Evolutionary conservation across 1,140 invertebrate species (phyloP).

Genomic region (Aphelenchoides besseyi): DNA sequence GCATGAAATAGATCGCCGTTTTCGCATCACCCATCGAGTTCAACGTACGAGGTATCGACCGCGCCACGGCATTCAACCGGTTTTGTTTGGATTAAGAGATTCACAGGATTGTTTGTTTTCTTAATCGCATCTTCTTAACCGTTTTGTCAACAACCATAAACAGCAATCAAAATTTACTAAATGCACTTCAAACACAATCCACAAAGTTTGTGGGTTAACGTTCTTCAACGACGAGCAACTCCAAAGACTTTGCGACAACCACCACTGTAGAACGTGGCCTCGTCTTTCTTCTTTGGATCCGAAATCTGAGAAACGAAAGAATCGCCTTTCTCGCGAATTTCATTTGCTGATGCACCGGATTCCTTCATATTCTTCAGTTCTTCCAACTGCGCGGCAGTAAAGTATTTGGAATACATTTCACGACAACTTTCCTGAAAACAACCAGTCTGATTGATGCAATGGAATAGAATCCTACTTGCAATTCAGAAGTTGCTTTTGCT

Average conservation of each 20-base stretch:
- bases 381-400: slow-evolving; percentile 13
- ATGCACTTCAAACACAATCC: too few relatives aligned
- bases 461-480: slow-evolving; percentile 29
- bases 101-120: too few relatives aligned
- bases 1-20: too few relatives aligned
- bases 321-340: slow-evolving; percentile 1
- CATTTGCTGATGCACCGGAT: neutral
- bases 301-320: neutral
- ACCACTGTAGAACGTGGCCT: neutral
- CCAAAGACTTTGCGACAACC: slow-evolving; percentile 3
- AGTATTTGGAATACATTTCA: slow-evolving; percentile 1
- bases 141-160: too few relatives aligned
- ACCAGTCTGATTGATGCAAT: neutral
- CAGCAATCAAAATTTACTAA: too few relatives aligned
- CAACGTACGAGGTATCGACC: too few relatives aligned
- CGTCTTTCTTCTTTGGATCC: neutral
- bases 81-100: too few relatives aligned
- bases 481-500: slow-evolving; percentile 21
- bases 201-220: too few relatives aligned
- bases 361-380: slow-evolving; percentile 25
- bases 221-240: slow-evolving; percentile 1
- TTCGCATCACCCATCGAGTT: too few relatives aligned
- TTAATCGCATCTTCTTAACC: too few relatives aligned
- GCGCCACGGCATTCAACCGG: too few relatives aligned
- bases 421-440: slow-evolving; percentile 12